Base-by-base conservation (phyloP, 2,113 vertebrate genomes). In the Jaculus jaculus region DNA sequence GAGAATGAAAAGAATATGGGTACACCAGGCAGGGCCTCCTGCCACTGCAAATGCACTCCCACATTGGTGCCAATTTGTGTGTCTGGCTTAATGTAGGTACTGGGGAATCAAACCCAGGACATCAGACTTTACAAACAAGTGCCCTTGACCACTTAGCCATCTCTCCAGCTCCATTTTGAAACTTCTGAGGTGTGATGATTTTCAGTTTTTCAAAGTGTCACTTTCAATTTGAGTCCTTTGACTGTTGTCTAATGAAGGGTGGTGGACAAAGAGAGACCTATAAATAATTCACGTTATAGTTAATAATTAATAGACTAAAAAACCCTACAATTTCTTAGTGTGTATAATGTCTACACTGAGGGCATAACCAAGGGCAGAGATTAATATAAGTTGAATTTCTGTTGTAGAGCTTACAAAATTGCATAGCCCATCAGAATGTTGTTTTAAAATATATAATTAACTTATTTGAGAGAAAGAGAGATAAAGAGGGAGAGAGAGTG, bases 291-390 rank as follows among this genome's bases (percentile, higher is more conserved):
- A 54, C 11, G n/a, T 34, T 80, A 51, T 51, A 51, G 51, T 51
- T 51, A 51, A 51, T 51, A 51, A 12, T 51, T 51, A 51, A 51
- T n/a, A n/a, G n/a, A n/a, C n/a, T n/a, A n/a, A n/a, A n/a, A n/a
- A n/a, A n/a, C n/a, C 95, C 80, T 81, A 71, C 24, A 75, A 1
- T 81, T 92, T 84, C 69, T 58, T 30, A 51, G 20, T 93, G 32
- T 7, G 60, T 61, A 24, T 8, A 68, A 72, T 87, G 65, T 51
- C 20, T 58, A 23, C 3, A 9, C 13, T 17, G 24, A 79, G 72
- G 54, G 32, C 26, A 28, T 68, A 39, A 15, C 20, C 26, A 21
- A 72, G 30, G 34, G 13, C 7, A 30, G 2, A 3, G 15, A 79
- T 94, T 92, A 47, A 65, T 66, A 47, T 68, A 47, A 32, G 5